A percentile compares a stretch with the other conserved stretches of the same genome.
phyloP scores from a whole-genome alignment of 2,113 vertebrate genomes.

The Phalacrocorax carbo region DNA sequence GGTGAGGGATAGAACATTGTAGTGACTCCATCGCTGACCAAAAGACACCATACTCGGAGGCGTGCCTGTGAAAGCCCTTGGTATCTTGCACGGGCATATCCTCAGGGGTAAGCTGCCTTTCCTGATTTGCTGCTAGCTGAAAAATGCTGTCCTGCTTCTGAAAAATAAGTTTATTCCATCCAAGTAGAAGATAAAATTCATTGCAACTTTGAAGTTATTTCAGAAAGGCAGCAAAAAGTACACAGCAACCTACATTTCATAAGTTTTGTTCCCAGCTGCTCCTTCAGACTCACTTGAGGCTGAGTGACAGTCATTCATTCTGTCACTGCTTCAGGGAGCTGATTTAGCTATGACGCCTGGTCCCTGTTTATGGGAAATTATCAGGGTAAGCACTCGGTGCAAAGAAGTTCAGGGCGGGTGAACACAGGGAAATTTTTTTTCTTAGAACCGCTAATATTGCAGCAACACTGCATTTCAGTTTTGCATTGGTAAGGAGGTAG shows the following conservation, averaged over 20 bases:
- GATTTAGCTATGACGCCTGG: neutral
- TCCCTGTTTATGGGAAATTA: neutral
- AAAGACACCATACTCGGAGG: accelerated
- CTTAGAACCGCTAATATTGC: neutral
- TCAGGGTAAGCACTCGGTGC: neutral
- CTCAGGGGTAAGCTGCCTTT: neutral
- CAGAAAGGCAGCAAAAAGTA: neutral
- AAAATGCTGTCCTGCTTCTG: neutral
- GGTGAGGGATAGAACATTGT: accelerated
- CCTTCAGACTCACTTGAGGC: neutral
- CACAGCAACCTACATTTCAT: neutral
- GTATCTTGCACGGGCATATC: neutral
- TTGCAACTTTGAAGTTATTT: neutral
- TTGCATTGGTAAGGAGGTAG: neutral
- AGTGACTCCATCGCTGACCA: neutral
- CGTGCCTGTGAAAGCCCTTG: neutral
- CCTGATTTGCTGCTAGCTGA: neutral
- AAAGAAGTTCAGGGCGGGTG: neutral
- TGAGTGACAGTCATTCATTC: neutral
- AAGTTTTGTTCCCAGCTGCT: neutral
- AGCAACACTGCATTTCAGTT: neutral
- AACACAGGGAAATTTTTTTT: neutral
- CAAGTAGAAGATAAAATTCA: neutral
- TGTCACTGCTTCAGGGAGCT: neutral
- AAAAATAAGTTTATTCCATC: neutral